phyloP scores from a whole-genome alignment of 2,888 invertebrate species.

The Drosophila quinaria region DNA sequence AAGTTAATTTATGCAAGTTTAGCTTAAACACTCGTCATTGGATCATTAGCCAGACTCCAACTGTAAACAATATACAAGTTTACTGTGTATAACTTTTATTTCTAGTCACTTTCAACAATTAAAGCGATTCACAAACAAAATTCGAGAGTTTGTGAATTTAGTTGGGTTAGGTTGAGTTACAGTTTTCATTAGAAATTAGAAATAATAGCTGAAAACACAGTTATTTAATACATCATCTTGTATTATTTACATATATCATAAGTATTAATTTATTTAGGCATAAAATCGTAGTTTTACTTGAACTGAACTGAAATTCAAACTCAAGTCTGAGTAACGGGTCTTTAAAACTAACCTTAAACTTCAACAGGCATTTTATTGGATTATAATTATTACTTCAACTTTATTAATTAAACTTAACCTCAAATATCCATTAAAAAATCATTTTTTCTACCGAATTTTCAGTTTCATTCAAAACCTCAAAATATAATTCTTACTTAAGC shows the following conservation, averaged over 20 bases:
- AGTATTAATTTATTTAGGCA: neutral
- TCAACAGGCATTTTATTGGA: neutral
- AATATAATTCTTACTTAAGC: too few species aligned
- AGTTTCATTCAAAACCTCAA: too few species aligned
- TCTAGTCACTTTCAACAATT: conserved; percentile 5
- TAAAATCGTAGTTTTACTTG: neutral
- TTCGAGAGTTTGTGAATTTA: neutral
- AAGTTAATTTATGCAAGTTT: conserved; percentile 38
- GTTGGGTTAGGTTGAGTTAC: neutral
- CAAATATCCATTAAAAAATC: too few species aligned
- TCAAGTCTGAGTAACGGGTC: neutral
- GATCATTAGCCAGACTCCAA: conserved; percentile 45
- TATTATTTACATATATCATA: neutral
- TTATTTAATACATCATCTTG: neutral
- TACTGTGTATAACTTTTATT: neutral
- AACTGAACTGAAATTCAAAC: neutral
- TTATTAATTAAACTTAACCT: neutral
- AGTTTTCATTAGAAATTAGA: neutral
- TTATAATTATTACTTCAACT: neutral
- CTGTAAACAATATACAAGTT: conserved; percentile 27
- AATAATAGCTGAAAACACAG: neutral
- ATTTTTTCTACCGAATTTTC: too few species aligned
- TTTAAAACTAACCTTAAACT: neutral
- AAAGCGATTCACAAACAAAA: neutral
- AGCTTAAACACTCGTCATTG: neutral